Evolutionary conservation across 2,888 invertebrate species (phyloP).

Genomic region (Eremobia ochroleuca): DNA sequence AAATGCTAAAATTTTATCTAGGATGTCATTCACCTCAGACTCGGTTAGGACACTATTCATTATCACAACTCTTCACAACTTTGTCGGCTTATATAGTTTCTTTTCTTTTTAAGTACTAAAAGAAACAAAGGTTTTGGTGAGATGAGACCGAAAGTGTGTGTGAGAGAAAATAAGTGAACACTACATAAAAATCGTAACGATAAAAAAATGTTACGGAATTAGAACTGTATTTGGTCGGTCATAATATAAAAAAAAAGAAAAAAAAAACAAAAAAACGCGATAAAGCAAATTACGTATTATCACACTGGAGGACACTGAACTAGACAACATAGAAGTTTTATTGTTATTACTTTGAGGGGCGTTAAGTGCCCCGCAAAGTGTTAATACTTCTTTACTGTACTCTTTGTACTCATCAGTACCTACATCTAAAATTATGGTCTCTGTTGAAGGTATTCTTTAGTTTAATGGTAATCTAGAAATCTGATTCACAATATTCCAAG

Average conservation of each 20-base stretch:
- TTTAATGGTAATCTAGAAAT: background rate
- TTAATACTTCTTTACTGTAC: background rate
- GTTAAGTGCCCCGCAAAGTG: no score
- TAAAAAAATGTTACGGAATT: background rate
- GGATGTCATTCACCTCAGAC: conserved; percentile 32
- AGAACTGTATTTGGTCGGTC: background rate
- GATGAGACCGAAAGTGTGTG: background rate
- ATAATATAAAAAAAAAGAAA: background rate
- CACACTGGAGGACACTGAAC: no score
- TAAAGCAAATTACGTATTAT: background rate
- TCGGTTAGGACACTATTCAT: conserved; percentile 29
- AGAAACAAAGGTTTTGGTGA: conserved; percentile 11
- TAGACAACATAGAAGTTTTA: no score
- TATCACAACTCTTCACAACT: conserved; percentile 26
- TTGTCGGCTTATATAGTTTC: conserved; percentile 2
- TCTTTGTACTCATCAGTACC: background rate
- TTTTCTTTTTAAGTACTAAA: conserved; percentile 18
- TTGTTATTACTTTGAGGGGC: no score
- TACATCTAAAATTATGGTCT: background rate
- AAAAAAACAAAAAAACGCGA: no score
- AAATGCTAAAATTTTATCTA: conserved; percentile 36
- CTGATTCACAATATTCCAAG: background rate
- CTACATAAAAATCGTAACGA: background rate
- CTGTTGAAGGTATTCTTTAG: background rate
- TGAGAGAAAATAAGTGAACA: background rate